phyloP scores from a whole-genome alignment of 2,113 vertebrate genomes.

The Vulpes ferrilata region DNA sequence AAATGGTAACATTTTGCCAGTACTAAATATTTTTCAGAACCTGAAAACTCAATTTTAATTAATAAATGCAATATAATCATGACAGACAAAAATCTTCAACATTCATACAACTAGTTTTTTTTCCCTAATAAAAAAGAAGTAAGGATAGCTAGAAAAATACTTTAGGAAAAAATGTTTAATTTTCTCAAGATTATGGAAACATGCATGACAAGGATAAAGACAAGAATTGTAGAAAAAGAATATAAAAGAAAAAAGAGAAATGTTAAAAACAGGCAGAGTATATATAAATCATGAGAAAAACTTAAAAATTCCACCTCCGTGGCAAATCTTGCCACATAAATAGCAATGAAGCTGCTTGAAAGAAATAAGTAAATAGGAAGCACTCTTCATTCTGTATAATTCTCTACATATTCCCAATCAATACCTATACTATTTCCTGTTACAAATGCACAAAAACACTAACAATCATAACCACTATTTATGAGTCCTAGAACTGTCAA shows the following conservation, averaged over 20 bases:
- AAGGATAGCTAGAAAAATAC: slow-evolving; percentile 51
- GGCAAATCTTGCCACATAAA: neutral
- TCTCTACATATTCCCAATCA: slow-evolving; percentile 21
- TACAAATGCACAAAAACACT: slow-evolving; percentile 30
- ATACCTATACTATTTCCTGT: neutral
- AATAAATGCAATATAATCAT: slow-evolving; percentile 51
- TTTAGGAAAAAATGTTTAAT: slow-evolving; percentile 57
- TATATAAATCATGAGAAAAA: slow-evolving; percentile 49
- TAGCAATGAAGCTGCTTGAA: slow-evolving; percentile 6
- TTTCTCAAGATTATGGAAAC: slow-evolving; percentile 55
- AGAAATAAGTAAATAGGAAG: neutral
- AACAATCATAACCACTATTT: neutral
- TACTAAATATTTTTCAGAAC: slow-evolving; percentile 53
- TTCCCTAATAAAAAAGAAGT: slow-evolving; percentile 63
- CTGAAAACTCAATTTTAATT: slow-evolving; percentile 57
- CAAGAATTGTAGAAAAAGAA: slow-evolving; percentile 68
- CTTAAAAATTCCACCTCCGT: neutral
- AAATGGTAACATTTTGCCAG: slow-evolving; percentile 45
- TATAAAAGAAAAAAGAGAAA: slow-evolving; percentile 60
- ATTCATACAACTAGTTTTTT: slow-evolving; percentile 35
- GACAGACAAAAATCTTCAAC: slow-evolving; percentile 37
- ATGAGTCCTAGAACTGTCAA: neutral
- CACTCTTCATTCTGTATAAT: neutral
- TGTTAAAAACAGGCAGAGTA: slow-evolving; percentile 51
- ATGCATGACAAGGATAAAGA: slow-evolving; percentile 58